Base-by-base conservation (phyloP, 2,888 invertebrate species). In the Cylloceria caligata region DNA sequence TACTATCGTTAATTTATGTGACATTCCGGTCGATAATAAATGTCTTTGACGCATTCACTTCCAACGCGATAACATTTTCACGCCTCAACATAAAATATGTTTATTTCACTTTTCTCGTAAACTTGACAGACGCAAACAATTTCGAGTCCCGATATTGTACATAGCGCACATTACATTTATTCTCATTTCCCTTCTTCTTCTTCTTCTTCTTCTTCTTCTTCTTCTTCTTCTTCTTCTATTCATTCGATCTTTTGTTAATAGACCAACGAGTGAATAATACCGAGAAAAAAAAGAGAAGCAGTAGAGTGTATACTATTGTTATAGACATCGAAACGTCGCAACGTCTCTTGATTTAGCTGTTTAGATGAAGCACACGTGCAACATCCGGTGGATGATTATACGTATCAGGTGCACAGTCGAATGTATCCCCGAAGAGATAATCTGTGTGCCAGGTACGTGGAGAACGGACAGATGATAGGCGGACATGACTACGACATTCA, bases 401-500 rank as follows among this genome's bases (percentile, higher is more conserved):
- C 47, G 1, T 9, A 21, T 49, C 49, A 49, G 49, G 21, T 21
- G 49, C 49, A 11, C 49, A 21, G 13, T 0, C 11, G 49, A 49
- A 5, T 21, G 21, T 19, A 9, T 21, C 49, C 9, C 6, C 49
- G 19, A 11, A 49, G 49, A 21, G 11, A 21, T 7, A 21, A 49
- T 49, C 49, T 11, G 36, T 36, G 65, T 67, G 45, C 72, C 47
- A 78, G 74, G 74, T 75, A 75, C 74, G 52, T 55, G 34, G 45
- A 34, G 55, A 45, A 64, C 21, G 27, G 49, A 45, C 39, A 47
- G 21, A 16, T 7, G 19, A 67, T 47, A 57, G 39, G 11, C 16
- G 67, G 36, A n/a, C 52, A 55, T 36, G 13, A 60, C 68, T 24
- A 27, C 73, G 79, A 84, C 83, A 81, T 85, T 85, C 72, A 81